These are phyloP conservation scores for Enoplosus armatus DNA, from an alignment of 2,797 vertebrate species.

Conservation along the genomic window DNA sequence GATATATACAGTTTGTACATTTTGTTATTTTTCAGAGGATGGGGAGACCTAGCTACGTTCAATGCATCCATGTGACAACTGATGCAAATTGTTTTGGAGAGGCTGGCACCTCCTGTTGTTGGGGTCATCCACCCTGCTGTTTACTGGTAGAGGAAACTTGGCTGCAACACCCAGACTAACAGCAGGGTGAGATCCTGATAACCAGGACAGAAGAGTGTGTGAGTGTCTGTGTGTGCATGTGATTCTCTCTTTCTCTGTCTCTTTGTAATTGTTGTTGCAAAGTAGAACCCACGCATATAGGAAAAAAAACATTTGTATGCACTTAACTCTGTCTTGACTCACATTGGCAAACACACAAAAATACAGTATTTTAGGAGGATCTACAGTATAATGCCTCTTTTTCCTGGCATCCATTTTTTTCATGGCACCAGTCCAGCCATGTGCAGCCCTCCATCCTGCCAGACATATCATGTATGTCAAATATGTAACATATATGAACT, in stretches of 20 bases:
- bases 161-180: conserved; percentile 22
- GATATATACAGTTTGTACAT: not conserved
- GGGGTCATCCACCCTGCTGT: conserved; percentile 29
- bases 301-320: not conserved
- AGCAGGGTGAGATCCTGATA: conserved; percentile 37
- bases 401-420: not conserved
- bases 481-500: not conserved
- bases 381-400: not conserved
- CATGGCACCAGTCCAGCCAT: not conserved
- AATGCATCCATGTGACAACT: conserved; percentile 11
- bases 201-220: conserved; percentile 16
- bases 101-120: conserved; percentile 17
- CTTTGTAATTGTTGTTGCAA: not conserved
- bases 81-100: conserved; percentile 28
- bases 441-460: not conserved
- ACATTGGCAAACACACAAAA: not conserved
- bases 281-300: not conserved
- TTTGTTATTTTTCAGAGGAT: not conserved
- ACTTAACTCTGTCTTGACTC: not conserved
- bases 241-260: not conserved
- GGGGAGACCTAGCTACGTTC: not conserved
- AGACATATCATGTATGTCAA: not conserved
- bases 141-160: conserved; percentile 24
- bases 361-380: not conserved
- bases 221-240: not conserved